phyloP scores from a whole-genome alignment of 1,140 invertebrate species.

The Dendrolimus punctatus region DNA sequence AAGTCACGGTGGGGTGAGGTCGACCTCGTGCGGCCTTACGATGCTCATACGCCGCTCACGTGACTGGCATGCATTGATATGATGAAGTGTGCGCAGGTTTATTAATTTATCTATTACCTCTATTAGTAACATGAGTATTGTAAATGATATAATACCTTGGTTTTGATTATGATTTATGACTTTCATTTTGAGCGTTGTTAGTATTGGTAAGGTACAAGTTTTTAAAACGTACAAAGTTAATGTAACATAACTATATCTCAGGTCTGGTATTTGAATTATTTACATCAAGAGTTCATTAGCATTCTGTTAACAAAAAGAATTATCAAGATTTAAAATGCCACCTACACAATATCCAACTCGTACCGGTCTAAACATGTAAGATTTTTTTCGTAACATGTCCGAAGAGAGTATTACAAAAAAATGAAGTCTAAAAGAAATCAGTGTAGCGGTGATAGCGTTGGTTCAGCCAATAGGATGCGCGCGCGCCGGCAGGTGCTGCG shows the following conservation, averaged over 20 bases:
- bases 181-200: too few relatives aligned
- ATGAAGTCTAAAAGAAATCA: slow-evolving; percentile 66
- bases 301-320: slow-evolving; percentile 56
- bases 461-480: slow-evolving; percentile 59
- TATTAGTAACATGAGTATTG: too few relatives aligned
- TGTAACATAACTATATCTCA: slow-evolving; percentile 13
- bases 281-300: slow-evolving; percentile 40
- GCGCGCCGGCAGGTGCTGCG: slow-evolving; percentile 59
- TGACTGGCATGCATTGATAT: slow-evolving; percentile 11
- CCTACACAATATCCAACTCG: slow-evolving; percentile 57
- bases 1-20: slow-evolving; percentile 37
- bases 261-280: slow-evolving; percentile 25
- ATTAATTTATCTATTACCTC: too few relatives aligned
- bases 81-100: not conserved
- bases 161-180: too few relatives aligned
- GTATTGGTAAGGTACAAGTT: too few relatives aligned
- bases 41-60: slow-evolving; percentile 27
- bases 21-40: slow-evolving; percentile 19
- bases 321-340: slow-evolving; percentile 52
- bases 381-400: slow-evolving; percentile 61
- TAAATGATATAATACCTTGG: too few relatives aligned
- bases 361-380: slow-evolving; percentile 65
- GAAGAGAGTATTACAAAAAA: slow-evolving; percentile 63
- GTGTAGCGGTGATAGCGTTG: slow-evolving; percentile 63
- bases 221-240: too few relatives aligned